Evolutionary conservation across 2,113 vertebrate genomes (phyloP), one percentile per base, ranked within the genome.

Genomic region (Peromyscus maniculatus): DNA sequence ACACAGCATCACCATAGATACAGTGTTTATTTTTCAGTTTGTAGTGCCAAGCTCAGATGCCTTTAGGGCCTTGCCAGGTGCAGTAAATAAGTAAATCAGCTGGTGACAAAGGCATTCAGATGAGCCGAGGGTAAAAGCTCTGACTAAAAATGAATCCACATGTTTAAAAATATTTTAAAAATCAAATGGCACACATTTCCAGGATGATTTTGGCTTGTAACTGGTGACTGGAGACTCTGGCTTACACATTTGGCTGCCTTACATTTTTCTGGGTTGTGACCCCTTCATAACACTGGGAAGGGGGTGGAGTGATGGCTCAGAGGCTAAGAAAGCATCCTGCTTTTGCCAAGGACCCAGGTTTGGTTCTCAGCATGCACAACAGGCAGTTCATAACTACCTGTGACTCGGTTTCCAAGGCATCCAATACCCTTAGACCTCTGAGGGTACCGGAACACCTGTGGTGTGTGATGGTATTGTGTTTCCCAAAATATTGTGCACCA

Each of bases 81-180:
- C 31, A 77, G 75, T 69, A 91, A 89, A 75, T 77, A 75, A 87
- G 7, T 31, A 69, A 57, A 91, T 84, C 39, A 82, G 8, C 13
- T 86, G n/a, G 67, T 92, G 57, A 93, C 67, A 92, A 80, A 96
- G 80, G 36, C 19, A 33, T 33, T 92, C 55, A 89, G 33, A 82
- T 62, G 49, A 88, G 49, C 22, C 46, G 43, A 92, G 8, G 52
- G 8, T 93, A 17, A 93, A 87, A 62, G 4, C 62, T 97, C 12
- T 94, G 36, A 74, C n/a, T 94, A 87, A 96, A 78, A 93, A 49
- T 24, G 39, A 87, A 91, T 87, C 64, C 19, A 83, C 75, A 89
- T 67, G 26, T 83, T 95, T 93, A 64, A 84, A 64, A 91, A 69
- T 28, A 67, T 5, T 52, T 12, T 36, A 36, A 71, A 86, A 77